phyloP scores from a whole-genome alignment of 2,113 vertebrate genomes.

The Picathartes gymnocephalus region DNA sequence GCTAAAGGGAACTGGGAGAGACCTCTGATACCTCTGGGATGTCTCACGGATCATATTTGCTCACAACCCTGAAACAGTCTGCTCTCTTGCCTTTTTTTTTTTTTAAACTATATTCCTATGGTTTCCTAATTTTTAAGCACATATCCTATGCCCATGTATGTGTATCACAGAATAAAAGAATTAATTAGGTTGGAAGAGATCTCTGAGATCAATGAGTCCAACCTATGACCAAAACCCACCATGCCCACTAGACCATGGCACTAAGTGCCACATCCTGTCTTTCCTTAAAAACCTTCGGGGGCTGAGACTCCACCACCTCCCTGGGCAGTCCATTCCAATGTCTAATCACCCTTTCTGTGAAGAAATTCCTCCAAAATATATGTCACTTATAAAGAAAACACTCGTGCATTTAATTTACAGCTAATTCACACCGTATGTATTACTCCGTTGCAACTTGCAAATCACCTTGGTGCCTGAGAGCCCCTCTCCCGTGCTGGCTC shows the following conservation, averaged over 20 bases:
- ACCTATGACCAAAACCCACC: background rate
- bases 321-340: background rate
- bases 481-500: fast-evolving
- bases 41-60: fast-evolving
- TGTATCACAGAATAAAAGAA: background rate
- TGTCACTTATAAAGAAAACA: background rate
- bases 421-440: background rate
- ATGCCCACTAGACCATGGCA: background rate
- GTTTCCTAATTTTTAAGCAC: background rate
- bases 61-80: background rate
- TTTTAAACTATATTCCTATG: background rate
- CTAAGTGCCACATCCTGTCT: background rate
- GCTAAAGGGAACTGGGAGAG: too few species aligned
- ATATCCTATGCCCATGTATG: background rate
- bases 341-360: background rate
- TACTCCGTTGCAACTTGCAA: background rate
- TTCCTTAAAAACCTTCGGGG: background rate
- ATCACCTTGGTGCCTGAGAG: background rate
- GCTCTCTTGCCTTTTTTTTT: too few species aligned
- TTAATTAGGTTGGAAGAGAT: background rate
- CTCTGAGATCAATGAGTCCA: background rate
- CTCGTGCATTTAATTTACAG: background rate
- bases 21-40: too few species aligned
- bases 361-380: background rate
- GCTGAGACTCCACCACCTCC: background rate